Conservation (phyloP, 2,113 vertebrate species). For the Oreochromis niloticus region DNA sequence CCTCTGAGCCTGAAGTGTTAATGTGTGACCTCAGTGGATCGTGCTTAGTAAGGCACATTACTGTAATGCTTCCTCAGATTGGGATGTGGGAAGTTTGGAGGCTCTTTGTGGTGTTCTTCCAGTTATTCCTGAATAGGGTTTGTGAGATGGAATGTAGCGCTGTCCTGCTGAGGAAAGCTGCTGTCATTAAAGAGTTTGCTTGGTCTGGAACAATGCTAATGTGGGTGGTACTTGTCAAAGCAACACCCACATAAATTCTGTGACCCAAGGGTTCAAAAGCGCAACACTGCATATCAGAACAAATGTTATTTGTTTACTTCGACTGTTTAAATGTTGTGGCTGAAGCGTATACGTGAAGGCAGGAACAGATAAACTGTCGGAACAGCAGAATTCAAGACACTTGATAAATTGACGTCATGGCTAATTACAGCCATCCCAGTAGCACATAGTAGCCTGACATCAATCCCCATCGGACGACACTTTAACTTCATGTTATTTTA, state of each 20-base stretch:
- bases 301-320: background rate
- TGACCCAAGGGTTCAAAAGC: background rate
- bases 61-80: background rate
- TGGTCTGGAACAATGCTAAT: background rate
- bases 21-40: background rate
- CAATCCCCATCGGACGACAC: background rate
- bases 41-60: background rate
- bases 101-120: background rate
- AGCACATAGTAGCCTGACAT: background rate
- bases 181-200: background rate
- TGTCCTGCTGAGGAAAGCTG: background rate
- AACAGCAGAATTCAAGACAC: background rate
- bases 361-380: background rate
- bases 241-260: background rate
- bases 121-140: background rate
- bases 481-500: background rate
- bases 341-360: background rate
- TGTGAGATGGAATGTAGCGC: background rate
- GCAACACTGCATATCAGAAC: background rate
- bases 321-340: background rate
- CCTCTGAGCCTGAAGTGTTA: background rate
- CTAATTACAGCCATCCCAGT: background rate
- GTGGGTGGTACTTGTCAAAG: background rate
- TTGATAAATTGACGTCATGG: background rate
- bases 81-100: background rate